Percentiles rank a stretch among this genome's conserved stretches.
Evolutionary conservation across 2,113 vertebrate species (phyloP).

Genomic region (Colistium nudipinnis): DNA sequence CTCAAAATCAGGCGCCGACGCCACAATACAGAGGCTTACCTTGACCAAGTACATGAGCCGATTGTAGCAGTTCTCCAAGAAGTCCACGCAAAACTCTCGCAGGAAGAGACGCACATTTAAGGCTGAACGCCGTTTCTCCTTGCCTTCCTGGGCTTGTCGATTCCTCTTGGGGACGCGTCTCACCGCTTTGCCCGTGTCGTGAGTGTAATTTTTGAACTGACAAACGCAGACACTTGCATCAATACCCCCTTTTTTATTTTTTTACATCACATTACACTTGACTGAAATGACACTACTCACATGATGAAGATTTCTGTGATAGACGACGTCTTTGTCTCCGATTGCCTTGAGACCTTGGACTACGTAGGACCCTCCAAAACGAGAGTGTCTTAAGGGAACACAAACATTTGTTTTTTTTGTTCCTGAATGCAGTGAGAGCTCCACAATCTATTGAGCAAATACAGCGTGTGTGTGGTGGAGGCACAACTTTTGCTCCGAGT

Average conservation of each 20-base stretch:
- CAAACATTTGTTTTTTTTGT: background rate
- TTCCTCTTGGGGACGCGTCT: constrained; percentile 85
- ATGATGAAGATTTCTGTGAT: constrained; percentile 91
- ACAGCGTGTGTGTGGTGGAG: too few species aligned
- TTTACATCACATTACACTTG: background rate
- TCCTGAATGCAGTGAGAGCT: too few species aligned
- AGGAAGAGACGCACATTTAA: constrained; percentile 93
- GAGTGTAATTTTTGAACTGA: constrained; percentile 91
- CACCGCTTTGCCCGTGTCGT: constrained; percentile 88
- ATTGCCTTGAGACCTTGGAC: constrained; percentile 93
- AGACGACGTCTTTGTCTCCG: constrained; percentile 90
- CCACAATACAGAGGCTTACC: constrained; percentile 72
- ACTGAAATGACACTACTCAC: constrained; percentile 75
- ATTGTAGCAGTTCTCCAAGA: constrained; percentile 95
- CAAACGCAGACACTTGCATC: background rate
- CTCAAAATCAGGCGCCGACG: background rate
- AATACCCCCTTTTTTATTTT: background rate
- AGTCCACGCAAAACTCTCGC: constrained; percentile 90
- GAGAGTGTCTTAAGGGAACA: constrained; percentile 86
- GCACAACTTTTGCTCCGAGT: too few species aligned
- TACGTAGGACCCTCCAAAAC: constrained; percentile 92
- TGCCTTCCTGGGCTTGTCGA: constrained; percentile 81
- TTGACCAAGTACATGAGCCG: constrained; percentile 94
- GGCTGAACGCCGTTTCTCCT: constrained; percentile 84
- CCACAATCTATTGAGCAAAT: too few species aligned